Evolutionary conservation across 2,797 vertebrate genomes (phyloP).

Genomic region (Hipposideros larvatus): DNA sequence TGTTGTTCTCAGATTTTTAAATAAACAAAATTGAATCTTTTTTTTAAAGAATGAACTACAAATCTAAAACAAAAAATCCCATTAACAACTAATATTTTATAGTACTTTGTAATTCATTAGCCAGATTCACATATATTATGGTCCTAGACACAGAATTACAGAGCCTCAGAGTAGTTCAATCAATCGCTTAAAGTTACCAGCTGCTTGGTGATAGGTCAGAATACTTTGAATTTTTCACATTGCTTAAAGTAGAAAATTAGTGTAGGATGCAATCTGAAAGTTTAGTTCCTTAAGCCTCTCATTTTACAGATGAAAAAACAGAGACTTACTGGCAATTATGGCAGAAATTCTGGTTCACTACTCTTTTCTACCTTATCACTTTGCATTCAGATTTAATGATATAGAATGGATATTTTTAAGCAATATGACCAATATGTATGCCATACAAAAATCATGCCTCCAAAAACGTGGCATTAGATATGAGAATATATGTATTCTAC

Average conservation of each 20-base stretch:
- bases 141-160: neutral
- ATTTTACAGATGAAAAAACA: conserved; percentile 8
- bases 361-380: neutral
- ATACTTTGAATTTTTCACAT: neutral
- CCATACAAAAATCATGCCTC: neutral
- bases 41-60: neutral
- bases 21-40: neutral
- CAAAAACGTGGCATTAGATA: neutral
- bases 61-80: neutral
- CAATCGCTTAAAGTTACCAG: neutral
- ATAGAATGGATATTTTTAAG: neutral
- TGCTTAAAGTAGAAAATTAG: neutral
- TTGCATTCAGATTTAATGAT: neutral
- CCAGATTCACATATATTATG: neutral
- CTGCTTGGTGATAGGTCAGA: neutral
- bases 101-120: neutral
- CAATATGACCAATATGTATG: neutral
- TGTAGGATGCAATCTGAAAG: neutral
- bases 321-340: neutral
- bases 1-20: neutral
- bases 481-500: neutral
- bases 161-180: neutral
- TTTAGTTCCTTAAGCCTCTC: neutral
- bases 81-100: neutral
- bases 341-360: neutral